Evolutionary conservation across 1,140 invertebrate genomes (phyloP), one percentile per base, ranked within the genome.

Genomic region (Trinorchestia longiramus): DNA sequence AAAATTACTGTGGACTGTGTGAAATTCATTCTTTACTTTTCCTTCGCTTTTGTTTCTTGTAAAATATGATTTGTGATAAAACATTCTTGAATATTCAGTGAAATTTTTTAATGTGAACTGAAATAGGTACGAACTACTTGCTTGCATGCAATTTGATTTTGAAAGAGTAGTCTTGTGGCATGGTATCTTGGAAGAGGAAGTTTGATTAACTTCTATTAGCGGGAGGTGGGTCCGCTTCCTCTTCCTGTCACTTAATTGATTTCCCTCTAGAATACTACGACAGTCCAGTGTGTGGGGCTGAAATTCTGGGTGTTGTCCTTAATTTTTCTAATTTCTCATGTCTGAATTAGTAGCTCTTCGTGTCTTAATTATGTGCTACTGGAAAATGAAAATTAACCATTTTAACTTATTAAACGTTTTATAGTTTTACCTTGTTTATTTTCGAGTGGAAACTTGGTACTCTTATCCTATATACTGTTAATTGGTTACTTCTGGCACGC

Each of bases 101-200:
- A 77, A 23, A 77, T 77, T 77, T 28, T 77, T 77, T 77, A 3
- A 77, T 77, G 8, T 19, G 8, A 77, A 77, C 28, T 77, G 8
- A 77, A 77, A 77, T 77, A 77, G 62, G 62, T 23, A 77, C 36
- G 11, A 77, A 77, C 28, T 77, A 77, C 62, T 23, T 77, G 62
- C 62, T 36, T 77, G 62, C 62, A 77, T 77, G 62, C 62, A 77
- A 53, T 77, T 77, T 77, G 62, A 77, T 77, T 77, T 77, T 77
- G 62, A 77, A 77, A 77, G 62, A 77, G 62, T 77, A 77, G 62
- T 77, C 62, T 77, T 77, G 62, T 77, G 62, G 62, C 62, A 77
- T 77, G 62, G 62, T 77, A 77, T 77, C 62, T 77, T 36, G 15
- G 47, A 77, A 77, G 28, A 77, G 62, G 62, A 77, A 77, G 62